Base-by-base conservation (phyloP, 2,888 invertebrate species). In the Diaprepes abbreviatus region DNA sequence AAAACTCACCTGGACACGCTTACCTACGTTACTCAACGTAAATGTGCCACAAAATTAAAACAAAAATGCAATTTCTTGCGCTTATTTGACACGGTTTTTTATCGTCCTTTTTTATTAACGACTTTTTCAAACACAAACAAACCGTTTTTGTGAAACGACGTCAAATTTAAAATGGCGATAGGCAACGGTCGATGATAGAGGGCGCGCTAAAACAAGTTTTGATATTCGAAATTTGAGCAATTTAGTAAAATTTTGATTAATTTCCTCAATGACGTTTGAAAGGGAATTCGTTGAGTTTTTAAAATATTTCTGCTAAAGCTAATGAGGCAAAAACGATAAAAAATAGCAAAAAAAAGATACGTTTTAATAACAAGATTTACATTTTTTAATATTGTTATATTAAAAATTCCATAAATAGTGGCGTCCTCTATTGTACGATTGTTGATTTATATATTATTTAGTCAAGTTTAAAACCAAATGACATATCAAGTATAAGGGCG, bases 111-210 rank as follows among this genome's bases (percentile, higher is more conserved):
- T 54, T 54, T 54, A 43, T 19, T 63, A 63, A 63, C 63, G 54
- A 54, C 43, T 40, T 40, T 43, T 52, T 28, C n/a, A 5, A 52
- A 63, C 40, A 63, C 38, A 38, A 63, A 63, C 52, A 38, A 52
- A 63, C 63, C 24, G 63, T 43, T 63, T 62, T 63, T 62, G 1
- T 36, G 16, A 28, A 16, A 5, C 14, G 21, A 24, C 9, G 33
- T 63, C 63, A 63, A 28, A 62, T 63, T 63, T 43, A 63, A 63
- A 38, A 40, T 31, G 43, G 28, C 31, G 28, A 12, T 1, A 12
- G 12, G 7, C 28, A 43, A 43, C 43, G 58, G 43, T 28, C 31
- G 31, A 31, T 1, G 31, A 16, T 1, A 16, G 38, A 7, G 14
- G 38, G 38, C 38, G 38, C 38, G 3, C 14, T 38, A 1, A 35